Evolutionary conservation across 2,888 invertebrate genomes (phyloP), one percentile per base, ranked within the genome.

Genomic region (Anthrax anthrax): DNA sequence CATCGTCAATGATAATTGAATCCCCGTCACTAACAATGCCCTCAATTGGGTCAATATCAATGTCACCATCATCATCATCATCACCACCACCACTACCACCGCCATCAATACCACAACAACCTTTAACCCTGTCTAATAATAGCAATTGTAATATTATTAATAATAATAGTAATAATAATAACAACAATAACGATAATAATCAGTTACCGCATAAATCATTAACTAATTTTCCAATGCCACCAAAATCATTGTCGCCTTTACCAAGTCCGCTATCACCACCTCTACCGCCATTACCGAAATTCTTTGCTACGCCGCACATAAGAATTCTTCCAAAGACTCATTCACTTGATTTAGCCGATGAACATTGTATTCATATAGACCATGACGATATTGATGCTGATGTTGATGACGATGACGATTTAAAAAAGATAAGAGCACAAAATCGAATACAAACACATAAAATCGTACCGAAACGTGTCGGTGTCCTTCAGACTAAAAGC

Each of bases 271-370:
- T 6, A 37, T 18, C 37, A 36, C 4, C 13, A 19, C n/a, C n/a
- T 18, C 18, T 17, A 43, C 39, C 32, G 39, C 39, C 14, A 16
- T 29, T 39, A 16, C 16, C 19, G n/a, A 14, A 39, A 51, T 12
- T 12, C 3, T 32, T 12, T 12, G 29, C 29, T 32, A 32, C 50
- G 18, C 48, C 29, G 29, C n/a, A 51, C 42, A 49, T 51, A 29
- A 51, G 51, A 47, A 50, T 52, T 37, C 45, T 56, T 44, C 55
- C 57, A 39, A 57, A 59, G 55, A 58, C 58, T 4, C 56, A 59
- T 52, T 58, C 57, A 23, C 50, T 59, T 42, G 57, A 59, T 52
- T 49, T 59, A 49, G 51, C 51, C 14, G 51, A 53, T 37, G 44
- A 51, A 18, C 48, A 38, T 23, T 37, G 43, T 14, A 37, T 41